Evolutionary conservation across 2,797 vertebrate species (phyloP).

Genomic region (Aselliscus stoliczkanus): DNA sequence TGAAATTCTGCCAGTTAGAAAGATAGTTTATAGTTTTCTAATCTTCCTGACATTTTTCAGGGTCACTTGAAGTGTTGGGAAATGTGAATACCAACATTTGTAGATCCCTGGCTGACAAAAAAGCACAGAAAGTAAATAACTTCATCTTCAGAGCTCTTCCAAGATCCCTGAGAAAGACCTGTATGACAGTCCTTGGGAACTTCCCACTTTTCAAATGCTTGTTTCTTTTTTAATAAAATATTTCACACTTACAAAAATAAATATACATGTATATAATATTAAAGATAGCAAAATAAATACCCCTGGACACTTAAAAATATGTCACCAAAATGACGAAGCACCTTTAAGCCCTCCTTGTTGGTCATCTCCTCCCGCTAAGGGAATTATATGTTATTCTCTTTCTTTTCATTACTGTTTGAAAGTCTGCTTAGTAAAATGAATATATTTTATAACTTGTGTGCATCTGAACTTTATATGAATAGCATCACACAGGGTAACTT

Average conservation of each 20-base stretch:
- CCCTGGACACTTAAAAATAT: neutral
- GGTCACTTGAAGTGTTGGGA: neutral
- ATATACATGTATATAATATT: neutral
- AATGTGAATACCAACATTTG: neutral
- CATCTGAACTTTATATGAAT: neutral
- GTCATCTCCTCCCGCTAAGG: accelerated
- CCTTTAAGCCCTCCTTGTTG: accelerated
- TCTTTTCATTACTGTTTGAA: neutral
- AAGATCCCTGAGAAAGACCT: neutral
- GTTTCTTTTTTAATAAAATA: neutral
- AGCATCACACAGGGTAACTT: neutral
- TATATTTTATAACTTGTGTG: neutral
- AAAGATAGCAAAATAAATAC: neutral
- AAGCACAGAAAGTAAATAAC: neutral
- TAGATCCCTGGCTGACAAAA: neutral
- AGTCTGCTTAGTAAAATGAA: neutral
- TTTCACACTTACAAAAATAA: neutral
- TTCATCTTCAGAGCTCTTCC: neutral
- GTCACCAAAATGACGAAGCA: neutral
- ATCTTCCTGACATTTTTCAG: neutral
- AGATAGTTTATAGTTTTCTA: neutral
- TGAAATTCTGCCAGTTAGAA: neutral
- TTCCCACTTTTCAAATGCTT: neutral
- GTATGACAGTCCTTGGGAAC: neutral
- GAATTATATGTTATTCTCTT: neutral